phyloP scores from a whole-genome alignment of 64 coral and sea anemone species.

The Orbicella faveolata region DNA sequence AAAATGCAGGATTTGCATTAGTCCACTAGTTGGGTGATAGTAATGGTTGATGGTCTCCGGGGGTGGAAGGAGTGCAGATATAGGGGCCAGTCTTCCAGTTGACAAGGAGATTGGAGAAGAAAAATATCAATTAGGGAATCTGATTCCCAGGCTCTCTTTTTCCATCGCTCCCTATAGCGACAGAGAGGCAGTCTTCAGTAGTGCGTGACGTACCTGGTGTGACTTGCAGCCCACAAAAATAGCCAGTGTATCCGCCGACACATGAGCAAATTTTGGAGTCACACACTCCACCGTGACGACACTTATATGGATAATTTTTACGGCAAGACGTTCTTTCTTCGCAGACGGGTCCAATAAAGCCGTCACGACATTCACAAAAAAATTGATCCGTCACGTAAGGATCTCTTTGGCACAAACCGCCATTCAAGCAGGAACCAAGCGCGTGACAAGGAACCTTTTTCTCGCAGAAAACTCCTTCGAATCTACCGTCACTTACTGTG shows the following conservation, averaged over 20 bases:
- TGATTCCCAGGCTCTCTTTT: neutral
- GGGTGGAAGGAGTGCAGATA: too few species aligned
- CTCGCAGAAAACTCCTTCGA: neutral
- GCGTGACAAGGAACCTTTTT: neutral
- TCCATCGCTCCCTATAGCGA: neutral
- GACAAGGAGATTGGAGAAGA: too few species aligned
- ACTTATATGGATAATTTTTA: neutral
- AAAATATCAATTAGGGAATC: too few species aligned
- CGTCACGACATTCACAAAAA: neutral
- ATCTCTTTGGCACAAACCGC: neutral
- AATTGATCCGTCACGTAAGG: neutral
- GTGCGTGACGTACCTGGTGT: neutral
- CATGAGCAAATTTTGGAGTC: neutral
- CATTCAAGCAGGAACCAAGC: neutral
- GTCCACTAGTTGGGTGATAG: too few species aligned
- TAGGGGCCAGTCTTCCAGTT: too few species aligned
- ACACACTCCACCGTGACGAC: neutral
- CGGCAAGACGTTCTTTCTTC: neutral
- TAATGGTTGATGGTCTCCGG: too few species aligned
- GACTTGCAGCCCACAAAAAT: slow-evolving; percentile 12
- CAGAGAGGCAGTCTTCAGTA: neutral
- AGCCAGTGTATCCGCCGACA: neutral
- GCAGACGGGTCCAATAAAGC: neutral
- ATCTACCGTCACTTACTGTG: neutral
- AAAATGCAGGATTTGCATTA: too few species aligned